Percentiles rank a stretch among this genome's conserved stretches.
These are phyloP conservation scores for Crypturellus tataupa DNA, from an alignment of 2,797 vertebrate genomes.

Conservation along the genomic window DNA sequence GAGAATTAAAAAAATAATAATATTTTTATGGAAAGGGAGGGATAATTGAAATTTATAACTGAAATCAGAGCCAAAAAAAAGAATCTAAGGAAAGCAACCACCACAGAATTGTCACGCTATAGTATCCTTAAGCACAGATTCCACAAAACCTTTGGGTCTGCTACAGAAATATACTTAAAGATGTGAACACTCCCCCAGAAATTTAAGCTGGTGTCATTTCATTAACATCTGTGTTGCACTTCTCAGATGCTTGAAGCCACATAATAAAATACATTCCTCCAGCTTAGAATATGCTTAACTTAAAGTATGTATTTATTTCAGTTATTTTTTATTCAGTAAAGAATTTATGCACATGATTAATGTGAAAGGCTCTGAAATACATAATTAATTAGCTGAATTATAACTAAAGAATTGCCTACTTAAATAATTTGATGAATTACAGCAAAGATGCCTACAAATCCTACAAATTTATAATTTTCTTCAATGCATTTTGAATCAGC, in stretches of 20 bases:
- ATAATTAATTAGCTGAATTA: background rate
- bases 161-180: background rate
- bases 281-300: background rate
- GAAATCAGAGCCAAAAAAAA: conserved; percentile 40
- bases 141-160: background rate
- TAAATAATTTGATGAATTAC: background rate
- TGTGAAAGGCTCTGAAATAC: background rate
- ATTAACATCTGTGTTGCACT: background rate
- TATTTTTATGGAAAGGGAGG: conserved; percentile 29
- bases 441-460: background rate
- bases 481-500: background rate
- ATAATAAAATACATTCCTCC: background rate
- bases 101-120: background rate
- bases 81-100: background rate
- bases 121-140: background rate
- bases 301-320: background rate
- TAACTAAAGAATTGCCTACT: background rate
- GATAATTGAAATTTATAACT: conserved; percentile 18
- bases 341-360: background rate
- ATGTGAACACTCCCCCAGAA: background rate
- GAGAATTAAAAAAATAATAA: background rate
- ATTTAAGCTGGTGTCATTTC: background rate
- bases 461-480: background rate
- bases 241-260: background rate
- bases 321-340: background rate